Evolutionary conservation across 1,140 invertebrate species (phyloP).

Genomic region (Procambarus clarkii): DNA sequence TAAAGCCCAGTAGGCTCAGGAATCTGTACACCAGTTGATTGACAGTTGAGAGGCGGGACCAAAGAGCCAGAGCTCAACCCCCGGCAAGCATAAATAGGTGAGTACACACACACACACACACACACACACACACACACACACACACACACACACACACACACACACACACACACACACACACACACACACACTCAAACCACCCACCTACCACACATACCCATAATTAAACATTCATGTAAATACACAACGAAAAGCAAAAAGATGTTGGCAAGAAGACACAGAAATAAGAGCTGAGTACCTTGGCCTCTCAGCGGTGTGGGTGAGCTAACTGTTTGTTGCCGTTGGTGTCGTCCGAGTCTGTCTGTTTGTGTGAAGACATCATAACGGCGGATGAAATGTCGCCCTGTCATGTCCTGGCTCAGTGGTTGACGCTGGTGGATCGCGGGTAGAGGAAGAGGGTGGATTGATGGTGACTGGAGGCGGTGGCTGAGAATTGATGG

Average conservation of each 20-base stretch:
- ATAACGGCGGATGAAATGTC: slow-evolving; percentile 49
- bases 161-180: slow-evolving; percentile 5
- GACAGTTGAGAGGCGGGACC: too few species aligned
- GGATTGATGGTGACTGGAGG: neutral
- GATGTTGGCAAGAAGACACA: neutral
- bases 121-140: too few species aligned
- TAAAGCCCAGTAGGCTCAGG: too few species aligned
- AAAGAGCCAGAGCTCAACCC: too few species aligned
- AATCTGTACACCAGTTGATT: too few species aligned
- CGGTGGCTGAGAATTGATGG: neutral
- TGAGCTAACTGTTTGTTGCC: slow-evolving; percentile 33
- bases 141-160: too few species aligned
- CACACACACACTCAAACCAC: neutral
- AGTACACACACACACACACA: too few species aligned
- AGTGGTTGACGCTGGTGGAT: neutral
- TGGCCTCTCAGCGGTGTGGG: neutral
- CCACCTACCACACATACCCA: slow-evolving; percentile 20
- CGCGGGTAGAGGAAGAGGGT: too few species aligned
- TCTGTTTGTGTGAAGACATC: slow-evolving; percentile 51
- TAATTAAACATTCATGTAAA: slow-evolving; percentile 42
- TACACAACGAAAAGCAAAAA: slow-evolving; percentile 18
- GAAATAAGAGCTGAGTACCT: neutral
- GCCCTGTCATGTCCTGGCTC: slow-evolving; percentile 36
- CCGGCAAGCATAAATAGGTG: too few species aligned
- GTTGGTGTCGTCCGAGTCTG: slow-evolving; percentile 36